Evolutionary conservation across 2,797 vertebrate species (phyloP), one percentile per base, ranked within the genome.

Genomic region (Balearica regulorum): DNA sequence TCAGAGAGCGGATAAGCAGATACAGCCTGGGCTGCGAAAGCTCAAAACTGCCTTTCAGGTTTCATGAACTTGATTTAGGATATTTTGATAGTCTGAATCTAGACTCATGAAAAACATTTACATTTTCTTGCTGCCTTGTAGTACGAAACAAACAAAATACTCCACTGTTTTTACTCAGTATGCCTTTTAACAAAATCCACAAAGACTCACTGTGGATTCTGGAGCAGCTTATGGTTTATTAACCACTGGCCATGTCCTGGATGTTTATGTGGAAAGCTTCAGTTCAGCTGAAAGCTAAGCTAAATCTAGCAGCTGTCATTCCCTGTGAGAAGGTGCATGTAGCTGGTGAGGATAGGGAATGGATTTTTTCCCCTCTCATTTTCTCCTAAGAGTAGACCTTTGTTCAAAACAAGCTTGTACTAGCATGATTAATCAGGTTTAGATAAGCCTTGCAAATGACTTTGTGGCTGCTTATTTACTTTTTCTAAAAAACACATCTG

Each of bases 61-160:
- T 93, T 96, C 94, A 80, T 78, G 70, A 96, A 86, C 84, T 95
- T 87, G 96, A 95, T 97, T 97, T 97, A 97, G 89, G 94, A 85
- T 96, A 96, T 97, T 97, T 96, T 96, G 84, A 92, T 96, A 97
- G 93, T 44, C 83, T 95, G 92, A 93, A 96, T 97, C 90, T 94
- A 96, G 94, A 95, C 81, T 84, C 65, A 76, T 51, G 85, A 84
- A 96, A 97, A 97, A 97, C 93, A 96, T 97, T 96, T 94, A 96
- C 85, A 72, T 95, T 92, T 94, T 83, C 72, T 85, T 80, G 75
- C 64, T 83, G 89, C 82, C 57, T 90, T 80, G 46, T 48, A 83
- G 72, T 77, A 61, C 11, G 39, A 86, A 94, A 89, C 93, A 96
- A 94, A 73, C 89, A 81, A 93, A 76, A 88, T 71, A 83, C 76